Base-by-base conservation (phyloP, 2,888 invertebrate species). In the Leptinotarsa rubiginosa region DNA sequence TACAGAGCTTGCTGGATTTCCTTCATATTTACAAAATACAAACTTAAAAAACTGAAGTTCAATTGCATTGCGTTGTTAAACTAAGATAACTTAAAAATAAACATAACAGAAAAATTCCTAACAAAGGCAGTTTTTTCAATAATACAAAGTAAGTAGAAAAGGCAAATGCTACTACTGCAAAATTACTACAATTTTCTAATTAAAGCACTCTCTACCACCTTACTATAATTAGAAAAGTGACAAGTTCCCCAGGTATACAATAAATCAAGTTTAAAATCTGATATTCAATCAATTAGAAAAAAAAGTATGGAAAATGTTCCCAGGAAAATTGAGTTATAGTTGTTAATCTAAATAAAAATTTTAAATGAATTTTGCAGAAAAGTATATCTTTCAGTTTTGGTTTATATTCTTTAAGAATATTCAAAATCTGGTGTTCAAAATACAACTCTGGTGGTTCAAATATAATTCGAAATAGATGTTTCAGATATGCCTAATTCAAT, bases 1-100 rank as follows among this genome's bases (percentile, higher is more conserved):
- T 76, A 77, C 78, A 78, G 72, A 76, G 79, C 69, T 76, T 56
- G 69, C 69, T 22, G 47, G 56, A 54, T 54, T 67, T 67, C 12
- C 25, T 16, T 49, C 25, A 67, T 47, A 68, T 68, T 31, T 54
- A 68, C 68, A 68, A 54, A 41, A 68, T 52, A 67, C 3, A 20
- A 56, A 56, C 20, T 20, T 41, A 52, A 20, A 56, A 56, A 10
- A 47, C 31, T 68, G 20, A 47, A 69, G 54, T n/a, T 67, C 25
- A 22, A 69, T 69, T 69, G 56, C 56, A 69, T 69, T 69, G 69
- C 13, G 20, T 69, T 56, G 56, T 15, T 56, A 20, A 20, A 22
- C 56, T 56, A 56, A 15, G 31, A 16, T 54, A 54, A 69, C 52
- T 22, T 56, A 69, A 56, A 56, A 56, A 69, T 62, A 62, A 25